These are phyloP conservation scores for Acromyrmex heyeri DNA, from an alignment of 1,140 invertebrate species.

Conservation along the genomic window DNA sequence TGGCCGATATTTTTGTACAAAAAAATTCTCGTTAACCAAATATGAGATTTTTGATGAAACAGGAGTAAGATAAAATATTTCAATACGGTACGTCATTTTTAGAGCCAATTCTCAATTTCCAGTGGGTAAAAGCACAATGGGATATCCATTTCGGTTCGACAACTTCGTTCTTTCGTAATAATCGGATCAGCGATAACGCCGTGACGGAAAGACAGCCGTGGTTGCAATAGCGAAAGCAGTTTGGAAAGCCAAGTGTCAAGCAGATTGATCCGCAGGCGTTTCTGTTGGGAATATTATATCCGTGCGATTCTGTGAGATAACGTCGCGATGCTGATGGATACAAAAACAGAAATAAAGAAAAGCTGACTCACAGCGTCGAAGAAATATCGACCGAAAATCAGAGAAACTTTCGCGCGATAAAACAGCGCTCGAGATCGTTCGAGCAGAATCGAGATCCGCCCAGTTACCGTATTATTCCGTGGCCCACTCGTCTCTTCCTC, in stretches of 20 bases:
- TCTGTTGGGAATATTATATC: conserved; percentile 42
- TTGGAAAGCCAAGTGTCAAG: conserved; percentile 60
- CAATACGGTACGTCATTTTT: neutral
- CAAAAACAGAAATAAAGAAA: neutral
- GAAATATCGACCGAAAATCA: conserved; percentile 15
- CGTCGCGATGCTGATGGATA: neutral
- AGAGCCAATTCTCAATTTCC: neutral
- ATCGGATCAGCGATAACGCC: conserved; percentile 26
- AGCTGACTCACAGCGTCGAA: neutral
- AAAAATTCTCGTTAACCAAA: neutral
- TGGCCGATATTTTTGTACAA: neutral
- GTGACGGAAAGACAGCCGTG: conserved; percentile 38
- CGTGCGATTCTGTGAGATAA: conserved; percentile 4
- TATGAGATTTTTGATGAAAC: neutral
- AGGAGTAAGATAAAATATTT: conserved; percentile 28
- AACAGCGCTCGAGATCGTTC: neutral
- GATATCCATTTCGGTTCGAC: conserved; percentile 44
- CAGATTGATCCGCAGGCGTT: conserved; percentile 30
- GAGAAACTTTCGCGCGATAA: conserved; percentile 36
- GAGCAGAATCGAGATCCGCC: conserved; percentile 29
- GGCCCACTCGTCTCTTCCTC: neutral
- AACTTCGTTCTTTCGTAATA: conserved; percentile 41
- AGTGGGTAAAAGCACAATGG: neutral
- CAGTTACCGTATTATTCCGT: conserved; percentile 15
- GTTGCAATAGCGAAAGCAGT: conserved; percentile 53